Base-by-base conservation (phyloP, 1,140 invertebrate species). In the Pararge aegeria region DNA sequence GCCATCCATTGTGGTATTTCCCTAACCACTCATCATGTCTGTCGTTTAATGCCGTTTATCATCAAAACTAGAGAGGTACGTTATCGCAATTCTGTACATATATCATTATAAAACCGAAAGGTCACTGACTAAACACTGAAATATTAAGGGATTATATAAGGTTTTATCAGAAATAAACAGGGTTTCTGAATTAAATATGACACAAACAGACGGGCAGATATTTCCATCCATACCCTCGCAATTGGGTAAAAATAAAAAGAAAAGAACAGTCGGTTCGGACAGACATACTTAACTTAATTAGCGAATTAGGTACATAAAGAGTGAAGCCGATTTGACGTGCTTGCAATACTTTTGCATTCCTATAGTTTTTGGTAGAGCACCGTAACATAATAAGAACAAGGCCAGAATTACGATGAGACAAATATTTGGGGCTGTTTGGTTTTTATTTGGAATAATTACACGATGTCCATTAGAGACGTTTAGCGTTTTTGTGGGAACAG, bases 361-460 rank as follows among this genome's bases (percentile, higher is more conserved):
- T 53, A 48, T 30, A 55, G 61, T 70, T 70, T 70, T 68, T 66
- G 61, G 61, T 52, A 59, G 40, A 59, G 44, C 62, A 70, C 66
- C 66, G 60, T 75, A 65, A 72, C 71, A 48, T 79, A 77, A 70
- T 65, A 66, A 68, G 60, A 69, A 75, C 70, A 68, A 68, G 63
- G 30, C 52, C 58, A 70, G 68, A 76, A 76, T 76, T 68, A 75
- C 70, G 77, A 73, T 64, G 68, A 74, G 64, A 61, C 73, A 74
- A 76, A 79, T 78, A 79, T 80, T 74, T 76, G 60, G 49, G 66
- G 55, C 51, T 49, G 66, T 38, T 60, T 55, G 56, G 61, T 83
- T 85, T 80, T 85, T 76, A 67, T 29, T 20, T 27, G 60, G 19
- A 71, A 68, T 78, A 80, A 81, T 81, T 81, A 79, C 68, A 40